A percentile compares a stretch with the other conserved stretches of the same genome.
Evolutionary conservation across 2,888 invertebrate species (phyloP).

Genomic region (Philopedon plagiatum): DNA sequence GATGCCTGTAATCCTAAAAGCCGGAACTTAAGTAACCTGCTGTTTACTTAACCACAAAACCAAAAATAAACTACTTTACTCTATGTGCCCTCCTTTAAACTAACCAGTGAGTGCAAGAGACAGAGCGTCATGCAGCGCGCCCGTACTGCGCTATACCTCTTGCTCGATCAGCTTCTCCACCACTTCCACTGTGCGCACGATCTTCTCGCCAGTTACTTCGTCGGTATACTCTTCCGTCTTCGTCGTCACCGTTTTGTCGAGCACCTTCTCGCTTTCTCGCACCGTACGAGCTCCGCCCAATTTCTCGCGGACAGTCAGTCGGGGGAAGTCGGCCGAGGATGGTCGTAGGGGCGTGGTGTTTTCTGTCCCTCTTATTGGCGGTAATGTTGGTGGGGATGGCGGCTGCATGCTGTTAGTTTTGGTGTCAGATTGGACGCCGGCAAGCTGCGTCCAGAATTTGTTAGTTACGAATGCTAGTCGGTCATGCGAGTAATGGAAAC

Average conservation of each 20-base stretch:
- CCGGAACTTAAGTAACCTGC: constrained; percentile 25
- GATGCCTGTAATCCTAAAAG: too few relatives aligned
- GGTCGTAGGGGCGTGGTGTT: constrained; percentile 70
- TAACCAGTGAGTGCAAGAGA: constrained; percentile 63
- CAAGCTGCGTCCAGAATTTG: constrained; percentile 46
- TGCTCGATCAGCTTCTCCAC: constrained; percentile 96
- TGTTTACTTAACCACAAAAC: constrained; percentile 21
- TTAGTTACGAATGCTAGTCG: constrained; percentile 41
- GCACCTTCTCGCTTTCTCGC: constrained; percentile 90
- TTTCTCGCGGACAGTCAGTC: constrained; percentile 90
- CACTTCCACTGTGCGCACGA: constrained; percentile 92
- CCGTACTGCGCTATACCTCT: constrained; percentile 78
- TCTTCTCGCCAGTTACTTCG: constrained; percentile 87
- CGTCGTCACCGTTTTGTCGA: constrained; percentile 88
- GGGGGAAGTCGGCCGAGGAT: constrained; percentile 81
- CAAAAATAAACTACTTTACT: constrained; percentile 8
- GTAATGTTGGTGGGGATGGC: constrained; percentile 63
- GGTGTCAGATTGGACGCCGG: constrained; percentile 40
- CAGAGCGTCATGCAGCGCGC: constrained; percentile 60
- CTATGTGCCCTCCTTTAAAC: constrained; percentile 55
- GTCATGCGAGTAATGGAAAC: constrained; percentile 27
- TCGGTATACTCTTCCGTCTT: constrained; percentile 92
- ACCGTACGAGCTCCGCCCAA: constrained; percentile 86
- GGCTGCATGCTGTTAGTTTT: constrained; percentile 59
- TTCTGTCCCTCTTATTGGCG: constrained; percentile 74